These are phyloP conservation scores for Balaeniceps rex DNA, from an alignment of 2,113 vertebrate genomes.

Conservation along the genomic window DNA sequence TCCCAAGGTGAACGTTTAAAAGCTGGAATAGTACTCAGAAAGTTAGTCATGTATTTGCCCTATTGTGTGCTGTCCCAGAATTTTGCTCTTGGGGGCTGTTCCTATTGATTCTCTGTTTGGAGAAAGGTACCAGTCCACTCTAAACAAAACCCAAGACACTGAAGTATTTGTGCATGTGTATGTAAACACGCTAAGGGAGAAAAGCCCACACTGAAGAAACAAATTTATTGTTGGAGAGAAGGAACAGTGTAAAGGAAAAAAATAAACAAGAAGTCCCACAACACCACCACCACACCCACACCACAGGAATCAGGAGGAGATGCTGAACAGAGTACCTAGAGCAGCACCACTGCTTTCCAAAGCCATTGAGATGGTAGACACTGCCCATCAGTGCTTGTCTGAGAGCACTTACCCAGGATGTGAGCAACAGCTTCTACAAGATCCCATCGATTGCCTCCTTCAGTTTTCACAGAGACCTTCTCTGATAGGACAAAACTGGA, in stretches of 20 bases:
- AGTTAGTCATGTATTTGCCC: neutral
- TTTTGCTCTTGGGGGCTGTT: neutral
- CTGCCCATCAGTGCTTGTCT: neutral
- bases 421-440: slow-evolving; percentile 87
- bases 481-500: slow-evolving; percentile 95
- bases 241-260: neutral
- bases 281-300: neutral
- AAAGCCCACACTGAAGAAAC: neutral
- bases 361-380: neutral
- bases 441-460: slow-evolving; percentile 70
- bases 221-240: neutral
- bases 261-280: neutral
- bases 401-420: slow-evolving; percentile 83
- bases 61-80: neutral
- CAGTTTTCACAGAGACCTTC: slow-evolving; percentile 61
- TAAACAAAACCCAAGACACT: neutral
- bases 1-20: neutral
- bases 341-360: neutral
- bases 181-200: neutral
- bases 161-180: accelerated
- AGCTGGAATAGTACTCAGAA: neutral
- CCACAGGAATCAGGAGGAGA: neutral
- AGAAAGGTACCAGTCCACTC: neutral
- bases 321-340: neutral
- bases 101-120: neutral